Base-by-base conservation (phyloP, 2,113 vertebrate species). In the Pedionomus torquatus region DNA sequence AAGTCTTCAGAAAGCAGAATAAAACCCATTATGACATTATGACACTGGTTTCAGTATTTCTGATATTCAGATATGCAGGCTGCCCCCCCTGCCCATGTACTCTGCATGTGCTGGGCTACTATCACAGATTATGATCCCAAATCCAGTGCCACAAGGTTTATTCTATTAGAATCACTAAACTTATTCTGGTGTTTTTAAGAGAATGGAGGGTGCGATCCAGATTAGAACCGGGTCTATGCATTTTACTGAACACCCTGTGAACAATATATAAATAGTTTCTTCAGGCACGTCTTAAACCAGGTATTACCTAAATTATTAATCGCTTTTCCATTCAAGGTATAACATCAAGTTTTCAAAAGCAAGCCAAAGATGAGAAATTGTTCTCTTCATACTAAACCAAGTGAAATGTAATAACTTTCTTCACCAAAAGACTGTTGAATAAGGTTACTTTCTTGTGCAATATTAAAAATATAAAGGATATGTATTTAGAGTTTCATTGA, bases 41-140 rank as follows among this genome's bases (percentile, higher is more conserved):
- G 57, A 3, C 31, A 4, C 10, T 28, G 18, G 7, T 16, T 76
- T 80, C 15, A 18, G 51, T 58, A 17, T 17, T 37, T 52, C 17
- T 55, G 63, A 74, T 20, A 58, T 15, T 49, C 48, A 82, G 39
- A 41, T 1, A n/a, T 12, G 13, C 5, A 11, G 60, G 26, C 17
- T 75, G 54, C 3, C 30, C 19, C 43, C 44, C 71, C 66, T 7
- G 64, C 23, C 30, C 41, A 30, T 0, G 3, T 8, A 11, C 35
- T 28, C 10, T 7, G 18, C 2, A 4, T 11, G 21, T 2, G 9
- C 25, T 3, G 7, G 17, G 30, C 44, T 37, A 39, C 44, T 11
- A 51, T 66, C 2, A 1, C 33, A 31, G 31, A 41, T 20, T 10
- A 13, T 3, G 41, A 8, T 51, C 51, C 44, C 23, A 20, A 5